phyloP scores from a whole-genome alignment of 1,140 invertebrate genomes.

The Drosophila ficusphila region DNA sequence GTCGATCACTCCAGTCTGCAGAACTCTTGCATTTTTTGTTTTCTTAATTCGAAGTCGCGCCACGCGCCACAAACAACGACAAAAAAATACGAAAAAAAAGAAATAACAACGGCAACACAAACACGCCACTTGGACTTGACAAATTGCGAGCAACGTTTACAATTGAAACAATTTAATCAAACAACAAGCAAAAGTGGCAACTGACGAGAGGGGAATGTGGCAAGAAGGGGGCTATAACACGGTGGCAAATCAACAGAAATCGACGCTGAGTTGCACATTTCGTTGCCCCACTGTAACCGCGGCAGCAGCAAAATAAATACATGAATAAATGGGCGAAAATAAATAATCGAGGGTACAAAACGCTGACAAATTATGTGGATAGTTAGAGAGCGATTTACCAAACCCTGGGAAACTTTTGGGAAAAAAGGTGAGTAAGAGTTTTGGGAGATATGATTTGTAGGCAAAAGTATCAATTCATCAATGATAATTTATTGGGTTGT shows the following conservation, averaged over 20 bases:
- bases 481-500: background rate
- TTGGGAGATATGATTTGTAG: too few species aligned
- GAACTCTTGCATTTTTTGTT: constrained; percentile 35
- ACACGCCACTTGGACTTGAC: constrained; percentile 72
- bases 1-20: background rate
- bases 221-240: constrained; percentile 9
- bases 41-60: constrained; percentile 41
- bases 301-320: constrained; percentile 1
- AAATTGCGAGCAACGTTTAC: constrained; percentile 73
- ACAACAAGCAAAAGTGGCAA: constrained; percentile 31
- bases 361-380: constrained; percentile 11
- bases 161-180: constrained; percentile 81
- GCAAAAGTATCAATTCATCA: background rate
- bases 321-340: constrained; percentile 4
- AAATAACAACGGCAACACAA: constrained; percentile 40
- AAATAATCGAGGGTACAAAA: constrained; percentile 22
- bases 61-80: constrained; percentile 50
- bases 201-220: constrained; percentile 4
- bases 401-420: background rate
- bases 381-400: background rate
- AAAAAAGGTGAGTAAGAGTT: background rate
- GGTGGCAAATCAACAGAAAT: constrained; percentile 31
- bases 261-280: constrained; percentile 42
- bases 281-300: constrained; percentile 15
- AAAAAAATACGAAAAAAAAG: constrained; percentile 2